Conservation (phyloP, 2,113 vertebrate species). For the Ageneiosus marmoratus region DNA sequence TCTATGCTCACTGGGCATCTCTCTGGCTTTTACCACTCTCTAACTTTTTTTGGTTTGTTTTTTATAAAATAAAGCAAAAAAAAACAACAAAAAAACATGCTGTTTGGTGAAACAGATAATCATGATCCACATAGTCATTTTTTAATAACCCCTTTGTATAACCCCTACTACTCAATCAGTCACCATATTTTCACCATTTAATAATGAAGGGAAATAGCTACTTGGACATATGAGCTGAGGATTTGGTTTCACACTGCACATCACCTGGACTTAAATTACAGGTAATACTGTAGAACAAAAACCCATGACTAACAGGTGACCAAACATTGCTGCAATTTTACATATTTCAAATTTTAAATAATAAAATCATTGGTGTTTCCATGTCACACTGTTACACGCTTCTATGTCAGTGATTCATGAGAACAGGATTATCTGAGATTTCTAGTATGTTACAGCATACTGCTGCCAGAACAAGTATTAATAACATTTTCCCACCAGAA, state of each 20-base stretch:
- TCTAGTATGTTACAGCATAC: conserved; percentile 1
- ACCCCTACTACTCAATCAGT: not conserved
- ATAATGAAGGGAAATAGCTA: conserved; percentile 2
- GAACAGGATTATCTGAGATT: not conserved
- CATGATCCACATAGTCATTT: not conserved
- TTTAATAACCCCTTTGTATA: not conserved
- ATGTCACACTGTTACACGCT: not conserved
- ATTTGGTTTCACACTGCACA: conserved; percentile 3
- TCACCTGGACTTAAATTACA: not conserved
- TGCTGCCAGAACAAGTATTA: not conserved
- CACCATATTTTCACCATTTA: conserved; percentile 12
- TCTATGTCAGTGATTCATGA: not conserved
- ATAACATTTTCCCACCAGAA: not conserved
- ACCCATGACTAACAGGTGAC: not conserved
- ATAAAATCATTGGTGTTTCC: not conserved
- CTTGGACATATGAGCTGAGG: conserved; percentile 19
- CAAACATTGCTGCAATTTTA: not conserved
- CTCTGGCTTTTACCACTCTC: not conserved
- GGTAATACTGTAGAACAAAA: not conserved
- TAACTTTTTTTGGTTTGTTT: not conserved
- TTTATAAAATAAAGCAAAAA: not conserved
- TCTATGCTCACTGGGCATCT: not conserved
- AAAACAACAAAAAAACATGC: not conserved
- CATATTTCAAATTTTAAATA: not conserved
- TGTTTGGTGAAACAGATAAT: not conserved